Base-by-base conservation (phyloP, 2,797 vertebrate species). In the Fratercula arctica region DNA sequence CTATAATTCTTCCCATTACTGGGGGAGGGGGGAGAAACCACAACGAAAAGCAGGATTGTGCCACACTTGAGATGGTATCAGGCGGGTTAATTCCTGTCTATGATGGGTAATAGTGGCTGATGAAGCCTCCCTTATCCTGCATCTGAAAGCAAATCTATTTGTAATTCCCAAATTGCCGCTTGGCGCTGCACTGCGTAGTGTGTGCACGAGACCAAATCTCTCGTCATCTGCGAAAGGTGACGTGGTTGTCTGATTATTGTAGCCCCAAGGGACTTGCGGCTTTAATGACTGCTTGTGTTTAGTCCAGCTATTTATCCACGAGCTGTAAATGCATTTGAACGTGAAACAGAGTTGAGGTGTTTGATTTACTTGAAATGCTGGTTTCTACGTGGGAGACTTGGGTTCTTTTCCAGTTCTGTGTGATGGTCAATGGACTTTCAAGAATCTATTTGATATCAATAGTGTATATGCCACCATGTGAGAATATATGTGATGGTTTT, bases 121-220 rank as follows among this genome's bases (percentile, higher is more conserved):
- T n/a, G 39, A 48, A 79, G 66, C 69, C 35, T 57, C 23, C 63
- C 46, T 75, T 59, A 59, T 41, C 39, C 33, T n/a, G 4, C 35
- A 39, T 31, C 64, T 43, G 37, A 73, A 63, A 57, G 35, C 60
- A 72, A 45, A 59, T n/a, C 12, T 11, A 20, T 11, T 17, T 37
- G 20, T 11, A 31, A 45, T 66, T 66, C 45, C 51, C 45, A 13
- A 43, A 10, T 45, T 53, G 59, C 45, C 23, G 1, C 28, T 26
- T 60, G 9, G 54, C 3, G 2, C 45, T n/a, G 11, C 45, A 7
- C 23, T 5, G 41, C 9, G 1, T 2, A 0, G 11, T 2, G 18
- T 2, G 10, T 4, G 56, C 68, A 5, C 1, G 18, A n/a, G n/a
- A 35, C 26, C 67, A 33, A 7, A n/a, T 11, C 69, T 41, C 43